Conservation (phyloP, 2,797 vertebrate genomes). For the Sternarchorhynchus goeldii region DNA sequence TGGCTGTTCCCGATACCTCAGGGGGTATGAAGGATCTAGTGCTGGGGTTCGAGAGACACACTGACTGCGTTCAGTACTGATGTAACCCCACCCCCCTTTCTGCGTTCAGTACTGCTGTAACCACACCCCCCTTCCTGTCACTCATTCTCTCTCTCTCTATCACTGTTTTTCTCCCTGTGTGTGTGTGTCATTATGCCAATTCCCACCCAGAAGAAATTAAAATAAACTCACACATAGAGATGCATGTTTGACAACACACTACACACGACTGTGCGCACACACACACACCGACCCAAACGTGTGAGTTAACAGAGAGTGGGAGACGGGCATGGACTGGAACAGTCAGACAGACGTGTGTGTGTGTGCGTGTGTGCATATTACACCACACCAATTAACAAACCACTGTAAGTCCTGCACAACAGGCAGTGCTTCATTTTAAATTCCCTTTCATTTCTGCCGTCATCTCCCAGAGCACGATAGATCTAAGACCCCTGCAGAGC, state of each 20-base stretch:
- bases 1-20: too few relatives aligned
- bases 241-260: too few relatives aligned
- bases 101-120: neutral
- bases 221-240: too few relatives aligned
- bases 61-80: too few relatives aligned
- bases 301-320: neutral
- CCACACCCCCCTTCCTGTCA: neutral
- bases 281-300: neutral
- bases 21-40: too few relatives aligned
- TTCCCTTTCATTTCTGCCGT: conserved; percentile 66
- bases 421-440: conserved; percentile 57
- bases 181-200: neutral
- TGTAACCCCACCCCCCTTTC: too few relatives aligned
- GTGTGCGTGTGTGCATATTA: conserved; percentile 44
- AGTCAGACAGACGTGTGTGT: conserved; percentile 37
- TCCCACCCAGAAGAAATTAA: too few relatives aligned
- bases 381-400: conserved; percentile 47
- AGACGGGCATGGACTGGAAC: neutral
- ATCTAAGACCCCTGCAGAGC: too few relatives aligned
- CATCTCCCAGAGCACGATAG: conserved; percentile 26
- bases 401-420: conserved; percentile 17
- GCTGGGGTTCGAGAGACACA: too few relatives aligned
- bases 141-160: neutral
- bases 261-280: too few relatives aligned
- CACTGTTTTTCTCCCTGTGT: neutral